Evolutionary conservation across 37 sponge, comb jelly and placozoan species (phyloP), one percentile per base, ranked within the genome.

Genomic region (Geodia barretti): DNA sequence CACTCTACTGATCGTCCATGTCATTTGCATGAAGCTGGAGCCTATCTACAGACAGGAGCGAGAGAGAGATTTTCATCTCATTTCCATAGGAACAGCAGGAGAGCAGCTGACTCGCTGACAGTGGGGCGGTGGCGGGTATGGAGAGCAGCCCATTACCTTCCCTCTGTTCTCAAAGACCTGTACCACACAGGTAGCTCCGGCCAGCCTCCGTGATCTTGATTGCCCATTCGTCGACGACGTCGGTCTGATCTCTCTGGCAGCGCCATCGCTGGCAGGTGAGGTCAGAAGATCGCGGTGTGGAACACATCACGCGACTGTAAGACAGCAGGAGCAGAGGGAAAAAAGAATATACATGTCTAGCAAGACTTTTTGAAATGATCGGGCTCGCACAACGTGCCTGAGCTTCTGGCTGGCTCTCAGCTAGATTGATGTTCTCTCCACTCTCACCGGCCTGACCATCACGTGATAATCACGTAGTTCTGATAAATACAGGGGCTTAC

Each of bases 101-200:
- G n/a, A n/a, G n/a, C n/a, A n/a, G n/a, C n/a, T n/a, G n/a, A n/a
- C n/a, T n/a, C n/a, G n/a, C 87, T 98, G 99, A 74, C 99, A 96
- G 80, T 98, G 99, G 14, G 99, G 99, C 78, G 96, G 99, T 47
- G 96, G 92, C 70, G 96, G 96, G n/a, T n/a, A n/a, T n/a, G n/a
- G n/a, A 33, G 96, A 95, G 54, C 99, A 98, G 14, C 99, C 99
- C 91, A 94, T 94, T 58, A 92, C 68, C 1, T 90, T 88, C 7
- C 99, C 99, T 43, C 92, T 98, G 93, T 98, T 98, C 90, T 98
- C 99, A 92, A 98, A 98, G 31, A 98, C 79, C 72, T 96, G 96
- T 17, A 96, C 97, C 94, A n/a, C 94, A 95, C 1, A 28, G 32
- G 75, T 83, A 79, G 33, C 20, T 82, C 64, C 73, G 25, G n/a